Base-by-base conservation (phyloP, 2,888 invertebrate genomes). In the Cheilosia urbana region DNA sequence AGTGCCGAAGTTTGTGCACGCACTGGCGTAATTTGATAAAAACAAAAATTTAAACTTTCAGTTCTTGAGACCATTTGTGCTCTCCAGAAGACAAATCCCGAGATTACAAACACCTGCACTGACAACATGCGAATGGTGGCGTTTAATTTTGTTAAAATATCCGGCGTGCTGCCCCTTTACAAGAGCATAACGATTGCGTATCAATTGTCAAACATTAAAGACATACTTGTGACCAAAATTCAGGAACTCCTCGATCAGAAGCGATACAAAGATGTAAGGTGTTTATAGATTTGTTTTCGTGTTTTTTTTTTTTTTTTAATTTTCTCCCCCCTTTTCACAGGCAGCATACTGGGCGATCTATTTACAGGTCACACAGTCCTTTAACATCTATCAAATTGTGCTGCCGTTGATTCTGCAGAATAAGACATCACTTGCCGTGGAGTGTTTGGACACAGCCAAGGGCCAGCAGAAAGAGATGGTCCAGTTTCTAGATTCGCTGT, bases 361-460 rank as follows among this genome's bases (percentile, higher is more conserved):
- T 66, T 93, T 97, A 89, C 93, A 95, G 85, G 91, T 97, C 47
- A 95, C 95, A 89, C 93, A 94, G 82, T 93, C 94, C 72, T 96
- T 96, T 90, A 93, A 94, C 62, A 94, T 96, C 66, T 94, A 96
- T 89, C 94, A 95, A 75, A 93, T 97, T 88, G 90, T 97, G 7
- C 93, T 98, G 85, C 97, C 97, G 0, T 92, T 98, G 68, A 93
- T 97, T 88, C 92, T 97, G 51, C 97, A 97, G 93, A 97, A 97
- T 90, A 97, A 96, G 90, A 92, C 95, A 15, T 94, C 94, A 87
- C 92, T 96, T 87, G 95, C 96, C 55, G 96, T 97, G 91, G 95
- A 96, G 76, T 97, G 96, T 92, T 92, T 98, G 87, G 92, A 93
- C 60, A 94, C 94, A 65, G 95, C 95, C 83, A 94, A 94, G 7